Evolutionary conservation across 2,113 vertebrate species (phyloP).

Genomic region (Callopanchax toddi): DNA sequence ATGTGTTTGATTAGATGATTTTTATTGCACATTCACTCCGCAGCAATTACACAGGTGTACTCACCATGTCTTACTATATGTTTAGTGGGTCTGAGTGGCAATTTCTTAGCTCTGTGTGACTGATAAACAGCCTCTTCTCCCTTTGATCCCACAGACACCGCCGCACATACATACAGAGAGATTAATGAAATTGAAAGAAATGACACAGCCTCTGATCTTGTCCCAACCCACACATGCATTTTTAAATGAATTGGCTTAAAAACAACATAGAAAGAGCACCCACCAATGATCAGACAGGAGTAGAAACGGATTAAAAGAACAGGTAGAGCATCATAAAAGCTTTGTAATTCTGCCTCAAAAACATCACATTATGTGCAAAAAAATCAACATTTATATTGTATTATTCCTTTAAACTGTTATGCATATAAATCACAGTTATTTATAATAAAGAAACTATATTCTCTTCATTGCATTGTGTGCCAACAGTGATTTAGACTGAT

Average conservation of each 20-base stretch:
- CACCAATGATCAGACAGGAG: background rate
- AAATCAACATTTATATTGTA: too few species aligned
- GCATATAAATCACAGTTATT: too few species aligned
- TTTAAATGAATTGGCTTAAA: conserved; percentile 20
- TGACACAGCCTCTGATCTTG: background rate
- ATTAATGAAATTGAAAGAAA: conserved; percentile 18
- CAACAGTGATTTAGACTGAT: conserved; percentile 13
- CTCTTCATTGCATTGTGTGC: background rate
- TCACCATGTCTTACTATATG: conserved; percentile 15
- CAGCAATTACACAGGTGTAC: background rate
- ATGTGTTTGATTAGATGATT: conserved; percentile 32
- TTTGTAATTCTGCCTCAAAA: too few species aligned
- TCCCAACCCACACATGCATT: conserved; percentile 20
- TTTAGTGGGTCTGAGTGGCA: conserved; percentile 34
- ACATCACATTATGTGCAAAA: too few species aligned
- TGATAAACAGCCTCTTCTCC: conserved; percentile 14
- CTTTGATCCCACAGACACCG: conserved; percentile 30
- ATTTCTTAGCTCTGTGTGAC: conserved; percentile 24
- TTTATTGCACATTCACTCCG: conserved; percentile 37
- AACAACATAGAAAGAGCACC: conserved; percentile 11
- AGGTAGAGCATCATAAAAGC: background rate
- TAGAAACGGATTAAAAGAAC: background rate
- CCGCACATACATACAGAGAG: conserved; percentile 2
- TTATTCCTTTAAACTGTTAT: too few species aligned
- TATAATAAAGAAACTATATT: too few species aligned